phyloP scores from a whole-genome alignment of 2,888 invertebrate species.

The Rhagium mordax region DNA sequence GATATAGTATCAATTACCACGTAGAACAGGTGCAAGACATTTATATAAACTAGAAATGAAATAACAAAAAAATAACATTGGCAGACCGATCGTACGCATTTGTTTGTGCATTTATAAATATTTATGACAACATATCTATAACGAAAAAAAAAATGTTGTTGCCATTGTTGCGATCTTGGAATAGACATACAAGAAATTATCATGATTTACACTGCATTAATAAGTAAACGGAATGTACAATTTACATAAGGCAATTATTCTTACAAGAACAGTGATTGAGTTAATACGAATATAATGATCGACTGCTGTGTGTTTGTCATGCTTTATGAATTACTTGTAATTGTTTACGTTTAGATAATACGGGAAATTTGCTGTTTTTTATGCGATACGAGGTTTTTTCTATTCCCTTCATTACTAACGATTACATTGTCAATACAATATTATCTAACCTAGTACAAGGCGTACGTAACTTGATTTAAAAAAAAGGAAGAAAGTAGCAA shows the following conservation, averaged over 20 bases:
- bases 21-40: neutral
- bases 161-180: neutral
- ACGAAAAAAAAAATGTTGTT: neutral
- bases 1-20: neutral
- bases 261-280: neutral
- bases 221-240: neutral
- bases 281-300: neutral
- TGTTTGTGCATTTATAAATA: neutral
- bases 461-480: too few relatives aligned
- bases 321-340: neutral
- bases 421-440: too few relatives aligned
- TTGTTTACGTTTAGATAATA: slow-evolving; percentile 12
- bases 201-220: neutral
- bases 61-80: neutral
- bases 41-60: neutral
- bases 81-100: neutral
- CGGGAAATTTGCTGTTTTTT: slow-evolving; percentile 2
- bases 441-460: too few relatives aligned
- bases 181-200: neutral
- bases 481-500: too few relatives aligned
- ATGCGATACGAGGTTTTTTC: too few relatives aligned
- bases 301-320: neutral
- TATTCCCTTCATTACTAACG: too few relatives aligned
- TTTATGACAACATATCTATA: neutral
- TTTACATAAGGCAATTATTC: slow-evolving; percentile 6